Evolutionary conservation across 2,797 vertebrate genomes (phyloP).

Genomic region (Borostomias antarcticus): DNA sequence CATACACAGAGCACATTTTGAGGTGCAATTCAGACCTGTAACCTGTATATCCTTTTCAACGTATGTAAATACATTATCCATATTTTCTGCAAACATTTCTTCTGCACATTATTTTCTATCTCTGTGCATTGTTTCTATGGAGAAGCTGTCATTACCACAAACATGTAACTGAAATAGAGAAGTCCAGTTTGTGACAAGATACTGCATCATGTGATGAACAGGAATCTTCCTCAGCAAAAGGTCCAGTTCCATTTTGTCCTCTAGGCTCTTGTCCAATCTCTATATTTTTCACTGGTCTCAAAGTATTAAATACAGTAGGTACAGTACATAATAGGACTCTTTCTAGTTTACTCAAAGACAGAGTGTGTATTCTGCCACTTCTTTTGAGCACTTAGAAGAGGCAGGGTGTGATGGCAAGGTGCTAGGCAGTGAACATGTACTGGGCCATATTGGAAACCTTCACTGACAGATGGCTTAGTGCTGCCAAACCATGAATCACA

Average conservation of each 20-base stretch:
- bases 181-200: background rate
- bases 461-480: background rate
- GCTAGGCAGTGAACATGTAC: background rate
- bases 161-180: background rate
- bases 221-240: background rate
- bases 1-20: conserved; percentile 17
- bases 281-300: background rate
- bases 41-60: background rate
- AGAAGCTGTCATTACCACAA: background rate
- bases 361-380: background rate
- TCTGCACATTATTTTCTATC: background rate
- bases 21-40: background rate
- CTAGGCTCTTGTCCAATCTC: background rate
- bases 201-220: background rate
- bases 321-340: no score
- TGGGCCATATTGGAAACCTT: background rate
- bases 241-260: background rate
- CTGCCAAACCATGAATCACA: background rate
- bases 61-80: no score
- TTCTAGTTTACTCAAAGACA: background rate
- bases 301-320: background rate
- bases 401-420: no score
- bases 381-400: no score
- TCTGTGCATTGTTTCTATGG: background rate
- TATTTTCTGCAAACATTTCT: no score